Evolutionary conservation across 2,113 vertebrate species (phyloP).

Genomic region (Anguilla japonica): DNA sequence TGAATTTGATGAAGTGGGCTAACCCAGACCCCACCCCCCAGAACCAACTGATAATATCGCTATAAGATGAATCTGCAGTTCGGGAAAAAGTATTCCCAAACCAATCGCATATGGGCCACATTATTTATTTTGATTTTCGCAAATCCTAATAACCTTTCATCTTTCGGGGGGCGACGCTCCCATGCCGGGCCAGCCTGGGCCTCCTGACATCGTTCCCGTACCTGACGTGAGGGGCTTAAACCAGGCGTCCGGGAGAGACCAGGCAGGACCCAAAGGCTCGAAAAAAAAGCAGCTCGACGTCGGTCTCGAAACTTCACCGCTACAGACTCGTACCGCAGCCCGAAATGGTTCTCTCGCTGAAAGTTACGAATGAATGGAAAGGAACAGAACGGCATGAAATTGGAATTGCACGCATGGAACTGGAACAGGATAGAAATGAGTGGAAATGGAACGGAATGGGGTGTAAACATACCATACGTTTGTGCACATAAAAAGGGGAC

Average conservation of each 20-base stretch:
- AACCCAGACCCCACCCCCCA: background rate
- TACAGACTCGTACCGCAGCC: no score
- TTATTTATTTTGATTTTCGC: constrained; percentile 8
- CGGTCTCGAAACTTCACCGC: no score
- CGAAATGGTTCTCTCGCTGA: no score
- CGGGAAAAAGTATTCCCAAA: constrained; percentile 12
- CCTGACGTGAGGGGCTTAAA: no score
- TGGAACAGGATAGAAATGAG: no score
- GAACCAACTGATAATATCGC: constrained; percentile 30
- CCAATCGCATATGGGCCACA: constrained; percentile 28
- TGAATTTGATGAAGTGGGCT: constrained; percentile 36
- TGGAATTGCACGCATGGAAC: no score
- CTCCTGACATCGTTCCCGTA: background rate
- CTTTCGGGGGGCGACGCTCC: constrained; percentile 9
- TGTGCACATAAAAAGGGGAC: background rate
- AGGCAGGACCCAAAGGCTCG: no score
- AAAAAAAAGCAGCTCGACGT: no score
- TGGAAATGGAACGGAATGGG: background rate
- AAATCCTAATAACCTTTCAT: constrained; percentile 24
- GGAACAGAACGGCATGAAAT: no score
- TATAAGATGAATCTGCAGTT: constrained; percentile 17
- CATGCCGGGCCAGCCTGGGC: background rate
- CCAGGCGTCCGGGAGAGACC: no score
- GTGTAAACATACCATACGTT: background rate
- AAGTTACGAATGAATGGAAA: no score